Evolutionary conservation across 1,140 invertebrate species (phyloP), one percentile per base, ranked within the genome.

Genomic region (Lucilia cuprina): DNA sequence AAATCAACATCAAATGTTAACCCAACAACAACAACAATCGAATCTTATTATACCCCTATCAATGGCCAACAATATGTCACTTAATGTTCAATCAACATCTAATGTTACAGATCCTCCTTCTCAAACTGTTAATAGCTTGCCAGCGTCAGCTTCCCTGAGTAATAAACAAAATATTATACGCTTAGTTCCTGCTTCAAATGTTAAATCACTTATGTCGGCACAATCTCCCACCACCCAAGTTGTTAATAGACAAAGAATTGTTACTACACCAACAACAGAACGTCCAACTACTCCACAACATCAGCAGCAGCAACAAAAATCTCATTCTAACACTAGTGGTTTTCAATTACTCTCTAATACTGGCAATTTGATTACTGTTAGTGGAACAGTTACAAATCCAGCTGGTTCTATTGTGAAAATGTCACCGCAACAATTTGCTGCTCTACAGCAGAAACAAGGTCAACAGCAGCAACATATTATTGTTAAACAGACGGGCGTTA

Each of bases 391-490:
- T 85, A 75, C 86, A 5, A 30, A 84, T 13, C 74, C 74, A 1
- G 77, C 84, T 13, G 86, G 89, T 17, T 75, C 83, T 17, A 88
- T 90, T 78, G 86, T 90, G 0, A 89, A 88, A 85, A 90, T 90
- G 89, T 90, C 89, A 2, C 87, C 89, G 1, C 89, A 90, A 49
- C 87, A 88, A 41, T 90, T 91, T 82, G 87, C 88, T 13, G 85
- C 86, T 3, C 84, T 89, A 13, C 89, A 91, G 47, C 90, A 90
- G 83, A 88, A 89, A 34, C 89, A 90, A 75, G 55, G 34, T 14
- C 84, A 84, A 75, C 84, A 77, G 34, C 74, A 75, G 13, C 75
- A 80, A 80, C 77, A 85, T 80, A 74, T 85, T 74, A 41, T 85
- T 70, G 82, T 85, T 12, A 85, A 85, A 55, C 25, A 91, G 92